Percentiles rank a stretch among this genome's conserved stretches.
These are phyloP conservation scores for Barnardius zonarius DNA, from an alignment of 2,113 vertebrate genomes.

Conservation along the genomic window DNA sequence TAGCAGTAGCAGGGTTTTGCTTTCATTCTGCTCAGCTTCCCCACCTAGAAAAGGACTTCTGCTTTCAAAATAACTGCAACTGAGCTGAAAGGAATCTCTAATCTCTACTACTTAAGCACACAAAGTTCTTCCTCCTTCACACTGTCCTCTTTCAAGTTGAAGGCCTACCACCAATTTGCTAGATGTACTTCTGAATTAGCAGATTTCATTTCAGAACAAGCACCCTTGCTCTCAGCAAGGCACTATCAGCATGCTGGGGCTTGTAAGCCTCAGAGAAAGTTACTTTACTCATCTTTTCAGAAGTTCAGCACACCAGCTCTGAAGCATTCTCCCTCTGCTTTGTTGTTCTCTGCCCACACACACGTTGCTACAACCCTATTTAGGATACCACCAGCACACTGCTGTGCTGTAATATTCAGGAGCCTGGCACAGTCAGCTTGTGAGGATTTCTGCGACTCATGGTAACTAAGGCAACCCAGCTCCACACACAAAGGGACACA, in stretches of 20 bases:
- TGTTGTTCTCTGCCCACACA: constrained; percentile 44
- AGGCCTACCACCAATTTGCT: background rate
- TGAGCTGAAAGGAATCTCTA: background rate
- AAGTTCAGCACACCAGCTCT: constrained; percentile 6
- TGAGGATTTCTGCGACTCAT: background rate
- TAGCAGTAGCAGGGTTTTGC: background rate
- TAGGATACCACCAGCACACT: constrained; percentile 27
- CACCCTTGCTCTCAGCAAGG: background rate
- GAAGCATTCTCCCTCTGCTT: constrained; percentile 22
- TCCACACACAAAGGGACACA: background rate
- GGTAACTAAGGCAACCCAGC: constrained; percentile 60
- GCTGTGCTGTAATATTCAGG: constrained; percentile 10
- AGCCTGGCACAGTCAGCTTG: background rate
- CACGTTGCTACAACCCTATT: background rate
- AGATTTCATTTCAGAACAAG: background rate
- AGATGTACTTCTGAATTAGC: background rate
- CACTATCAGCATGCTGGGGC: background rate
- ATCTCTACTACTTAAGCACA: background rate
- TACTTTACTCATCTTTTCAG: constrained; percentile 21
- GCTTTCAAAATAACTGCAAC: constrained; percentile 7
- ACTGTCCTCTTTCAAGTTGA: background rate
- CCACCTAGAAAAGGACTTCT: background rate
- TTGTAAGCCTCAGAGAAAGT: background rate
- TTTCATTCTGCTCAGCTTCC: background rate
- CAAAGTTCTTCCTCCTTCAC: background rate